phyloP scores from a whole-genome alignment of 2,113 vertebrate species.

The Hyperoodon ampullatus region DNA sequence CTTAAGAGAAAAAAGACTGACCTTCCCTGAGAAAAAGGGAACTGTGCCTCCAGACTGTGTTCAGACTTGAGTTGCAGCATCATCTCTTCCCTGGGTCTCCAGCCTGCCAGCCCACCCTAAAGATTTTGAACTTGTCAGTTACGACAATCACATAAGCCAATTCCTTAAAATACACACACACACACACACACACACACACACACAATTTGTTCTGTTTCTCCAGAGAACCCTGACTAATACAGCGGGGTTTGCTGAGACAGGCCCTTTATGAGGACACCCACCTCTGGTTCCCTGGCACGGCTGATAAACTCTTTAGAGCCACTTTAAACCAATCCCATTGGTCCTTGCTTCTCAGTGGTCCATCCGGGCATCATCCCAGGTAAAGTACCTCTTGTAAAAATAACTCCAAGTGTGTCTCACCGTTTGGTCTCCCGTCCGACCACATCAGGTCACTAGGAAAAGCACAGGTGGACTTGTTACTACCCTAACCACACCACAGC shows the following conservation, averaged over 20 bases:
- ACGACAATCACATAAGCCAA: not conserved
- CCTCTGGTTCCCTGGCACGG: no score
- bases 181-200: not conserved
- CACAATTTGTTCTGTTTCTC: not conserved
- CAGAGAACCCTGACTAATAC: not conserved
- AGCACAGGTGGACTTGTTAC: not conserved
- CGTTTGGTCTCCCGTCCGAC: not conserved
- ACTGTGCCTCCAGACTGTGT: not conserved
- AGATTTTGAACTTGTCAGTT: not conserved
- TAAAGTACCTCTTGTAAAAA: not conserved
- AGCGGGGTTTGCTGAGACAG: not conserved
- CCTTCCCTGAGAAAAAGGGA: not conserved
- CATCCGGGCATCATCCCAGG: not conserved
- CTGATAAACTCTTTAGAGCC: not conserved
- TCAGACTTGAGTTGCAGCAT: not conserved
- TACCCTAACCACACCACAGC: not conserved
- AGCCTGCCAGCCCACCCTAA: not conserved
- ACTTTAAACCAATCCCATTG: not conserved
- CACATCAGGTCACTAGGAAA: not conserved
- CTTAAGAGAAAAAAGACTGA: not conserved
- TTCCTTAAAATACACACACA: not conserved
- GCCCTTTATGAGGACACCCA: not conserved
- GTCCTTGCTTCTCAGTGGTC: not conserved
- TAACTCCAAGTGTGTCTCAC: not conserved
- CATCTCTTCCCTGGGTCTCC: not conserved